A percentile compares a stretch with the other conserved stretches of the same genome.
Conservation (phyloP, 2,113 vertebrate genomes). For the Caloenas nicobarica region DNA sequence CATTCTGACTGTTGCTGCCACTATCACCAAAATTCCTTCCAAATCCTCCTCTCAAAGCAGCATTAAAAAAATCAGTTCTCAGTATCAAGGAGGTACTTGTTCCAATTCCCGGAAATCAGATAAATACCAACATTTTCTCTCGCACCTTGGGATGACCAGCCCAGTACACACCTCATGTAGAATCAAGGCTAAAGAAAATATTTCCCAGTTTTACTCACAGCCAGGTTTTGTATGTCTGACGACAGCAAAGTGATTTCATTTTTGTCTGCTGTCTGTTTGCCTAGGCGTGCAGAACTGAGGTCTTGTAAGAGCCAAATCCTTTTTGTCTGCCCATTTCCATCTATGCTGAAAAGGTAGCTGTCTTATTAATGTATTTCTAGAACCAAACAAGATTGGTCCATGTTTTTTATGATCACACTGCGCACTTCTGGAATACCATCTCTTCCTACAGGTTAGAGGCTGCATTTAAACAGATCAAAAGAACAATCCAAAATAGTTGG, state of each 20-base stretch:
- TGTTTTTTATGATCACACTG: neutral
- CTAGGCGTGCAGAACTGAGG: neutral
- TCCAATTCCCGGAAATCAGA: neutral
- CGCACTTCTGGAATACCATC: neutral
- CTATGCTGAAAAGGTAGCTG: neutral
- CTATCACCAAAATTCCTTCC: neutral
- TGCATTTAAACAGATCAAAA: neutral
- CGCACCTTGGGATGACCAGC: neutral
- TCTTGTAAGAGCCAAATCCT: neutral
- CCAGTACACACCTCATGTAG: neutral
- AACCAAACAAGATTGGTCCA: neutral
- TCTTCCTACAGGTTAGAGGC: neutral
- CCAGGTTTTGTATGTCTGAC: neutral
- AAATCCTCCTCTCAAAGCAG: neutral
- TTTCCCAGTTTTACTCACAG: neutral
- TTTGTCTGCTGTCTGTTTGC: neutral
- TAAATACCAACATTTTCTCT: neutral
- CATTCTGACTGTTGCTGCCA: neutral
- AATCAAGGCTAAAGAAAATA: neutral
- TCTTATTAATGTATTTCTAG: neutral
- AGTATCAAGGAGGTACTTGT: neutral
- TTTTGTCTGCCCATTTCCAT: neutral
- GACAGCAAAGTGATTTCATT: neutral
- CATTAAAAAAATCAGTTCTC: neutral
- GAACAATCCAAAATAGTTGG: neutral